Conservation (phyloP, 1,140 invertebrate genomes). For the Drosophila paulistorum region DNA sequence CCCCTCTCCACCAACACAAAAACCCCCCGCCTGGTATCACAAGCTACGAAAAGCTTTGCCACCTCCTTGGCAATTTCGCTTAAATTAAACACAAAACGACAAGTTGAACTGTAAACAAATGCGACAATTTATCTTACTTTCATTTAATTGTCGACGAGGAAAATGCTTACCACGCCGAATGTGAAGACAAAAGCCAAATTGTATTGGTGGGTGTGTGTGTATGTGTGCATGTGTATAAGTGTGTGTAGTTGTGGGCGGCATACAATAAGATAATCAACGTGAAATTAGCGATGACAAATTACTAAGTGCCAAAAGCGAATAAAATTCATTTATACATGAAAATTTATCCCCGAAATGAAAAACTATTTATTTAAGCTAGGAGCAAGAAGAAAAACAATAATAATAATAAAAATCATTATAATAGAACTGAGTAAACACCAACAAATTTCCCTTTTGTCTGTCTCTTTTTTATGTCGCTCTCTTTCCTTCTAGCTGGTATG, state of each 20-base stretch:
- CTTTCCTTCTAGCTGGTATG: constrained; percentile 31
- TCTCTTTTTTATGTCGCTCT: background rate
- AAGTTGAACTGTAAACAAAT: constrained; percentile 80
- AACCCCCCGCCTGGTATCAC: background rate
- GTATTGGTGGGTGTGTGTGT: constrained; percentile 42
- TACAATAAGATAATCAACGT: constrained; percentile 62
- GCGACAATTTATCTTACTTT: constrained; percentile 81
- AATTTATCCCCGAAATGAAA: constrained; percentile 18
- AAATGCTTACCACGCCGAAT: constrained; percentile 72
- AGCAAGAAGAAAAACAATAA: constrained; percentile 40
- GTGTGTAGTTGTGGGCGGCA: constrained; percentile 17
- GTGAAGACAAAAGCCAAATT: constrained; percentile 44
- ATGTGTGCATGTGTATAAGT: constrained; percentile 6
- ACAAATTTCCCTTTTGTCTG: constrained; percentile 23
- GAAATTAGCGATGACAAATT: constrained; percentile 78
- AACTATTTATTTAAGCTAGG: constrained; percentile 50
- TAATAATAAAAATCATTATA: background rate
- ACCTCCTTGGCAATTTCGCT: constrained; percentile 44
- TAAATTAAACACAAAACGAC: constrained; percentile 66
- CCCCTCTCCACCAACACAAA: background rate
- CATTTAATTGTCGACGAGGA: constrained; percentile 74
- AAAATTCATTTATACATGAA: background rate
- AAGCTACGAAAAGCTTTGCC: background rate
- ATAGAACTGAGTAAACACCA: background rate
- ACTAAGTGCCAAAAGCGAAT: constrained; percentile 43